A percentile compares a stretch with the other conserved stretches of the same genome.
phyloP scores from a whole-genome alignment of 2,888 invertebrate genomes.

The Nomada ferruginata region DNA sequence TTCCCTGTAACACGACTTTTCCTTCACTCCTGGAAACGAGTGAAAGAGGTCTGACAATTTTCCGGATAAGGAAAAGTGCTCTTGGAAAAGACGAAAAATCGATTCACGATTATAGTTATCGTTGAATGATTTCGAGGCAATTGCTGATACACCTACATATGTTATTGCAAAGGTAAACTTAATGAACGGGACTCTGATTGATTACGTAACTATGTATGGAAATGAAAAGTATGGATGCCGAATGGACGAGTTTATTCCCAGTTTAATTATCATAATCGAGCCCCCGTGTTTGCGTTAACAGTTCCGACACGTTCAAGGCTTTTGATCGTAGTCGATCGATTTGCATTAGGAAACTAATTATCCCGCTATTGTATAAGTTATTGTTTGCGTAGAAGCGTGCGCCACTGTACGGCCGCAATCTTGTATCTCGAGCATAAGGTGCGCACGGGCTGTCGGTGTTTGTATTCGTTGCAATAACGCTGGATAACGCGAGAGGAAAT shows the following conservation, averaged over 20 bases:
- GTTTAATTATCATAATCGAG: constrained; percentile 65
- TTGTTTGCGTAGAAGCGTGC: constrained; percentile 70
- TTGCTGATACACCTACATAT: neutral
- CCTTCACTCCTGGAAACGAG: constrained; percentile 5
- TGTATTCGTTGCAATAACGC: neutral
- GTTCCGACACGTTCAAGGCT: constrained; percentile 59
- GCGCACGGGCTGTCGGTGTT: neutral
- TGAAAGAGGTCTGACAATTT: constrained; percentile 1
- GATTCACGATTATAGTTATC: neutral
- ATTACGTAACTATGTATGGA: constrained; percentile 10
- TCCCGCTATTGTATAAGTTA: constrained; percentile 72
- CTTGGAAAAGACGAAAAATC: too few species aligned
- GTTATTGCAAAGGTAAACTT: neutral
- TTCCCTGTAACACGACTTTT: constrained; percentile 25
- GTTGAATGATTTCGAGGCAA: neutral
- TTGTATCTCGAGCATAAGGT: neutral
- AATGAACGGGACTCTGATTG: constrained; percentile 41
- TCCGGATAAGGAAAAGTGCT: neutral
- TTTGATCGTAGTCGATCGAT: constrained; percentile 49
- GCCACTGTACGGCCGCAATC: neutral
- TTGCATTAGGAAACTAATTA: constrained; percentile 76
- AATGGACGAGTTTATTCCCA: constrained; percentile 60
- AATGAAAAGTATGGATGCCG: constrained; percentile 43
- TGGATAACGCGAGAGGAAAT: constrained; percentile 22
- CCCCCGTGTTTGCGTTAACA: constrained; percentile 45